Conservation (phyloP, 1,140 invertebrate genomes). For the Plodia interpunctella region DNA sequence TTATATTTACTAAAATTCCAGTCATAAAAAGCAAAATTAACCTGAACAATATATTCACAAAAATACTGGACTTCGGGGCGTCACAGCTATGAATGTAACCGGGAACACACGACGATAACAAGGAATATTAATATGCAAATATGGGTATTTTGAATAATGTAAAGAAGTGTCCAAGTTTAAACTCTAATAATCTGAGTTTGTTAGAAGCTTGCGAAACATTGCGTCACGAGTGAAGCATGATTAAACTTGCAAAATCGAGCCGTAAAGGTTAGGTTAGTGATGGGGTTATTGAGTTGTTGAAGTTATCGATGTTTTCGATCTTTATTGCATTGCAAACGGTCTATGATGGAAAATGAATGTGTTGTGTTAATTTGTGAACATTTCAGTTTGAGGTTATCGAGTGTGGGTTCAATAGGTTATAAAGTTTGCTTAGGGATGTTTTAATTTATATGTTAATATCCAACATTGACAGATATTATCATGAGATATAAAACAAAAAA, state of each 20-base stretch:
- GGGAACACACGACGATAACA: too few species aligned
- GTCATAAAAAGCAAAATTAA: too few species aligned
- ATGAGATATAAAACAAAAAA: too few species aligned
- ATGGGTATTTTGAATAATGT: too few species aligned
- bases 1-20: too few species aligned
- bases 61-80: too few species aligned
- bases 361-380: slow-evolving; percentile 3
- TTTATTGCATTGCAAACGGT: slow-evolving; percentile 1
- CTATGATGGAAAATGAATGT: neutral
- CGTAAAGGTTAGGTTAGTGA: slow-evolving; percentile 71
- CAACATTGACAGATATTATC: too few species aligned
- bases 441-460: too few species aligned
- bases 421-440: neutral
- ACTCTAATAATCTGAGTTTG: neutral
- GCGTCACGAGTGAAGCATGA: slow-evolving; percentile 70
- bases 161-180: neutral
- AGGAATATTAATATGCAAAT: too few species aligned
- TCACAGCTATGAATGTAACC: too few species aligned
- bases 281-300: slow-evolving; percentile 20
- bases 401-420: neutral
- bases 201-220: slow-evolving; percentile 69
- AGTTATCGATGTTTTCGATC: slow-evolving; percentile 23
- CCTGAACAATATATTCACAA: too few species aligned
- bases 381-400: slow-evolving; percentile 10
- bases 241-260: slow-evolving; percentile 74